Conservation (phyloP, 1,140 invertebrate species). For the Drosophila parvula region DNA sequence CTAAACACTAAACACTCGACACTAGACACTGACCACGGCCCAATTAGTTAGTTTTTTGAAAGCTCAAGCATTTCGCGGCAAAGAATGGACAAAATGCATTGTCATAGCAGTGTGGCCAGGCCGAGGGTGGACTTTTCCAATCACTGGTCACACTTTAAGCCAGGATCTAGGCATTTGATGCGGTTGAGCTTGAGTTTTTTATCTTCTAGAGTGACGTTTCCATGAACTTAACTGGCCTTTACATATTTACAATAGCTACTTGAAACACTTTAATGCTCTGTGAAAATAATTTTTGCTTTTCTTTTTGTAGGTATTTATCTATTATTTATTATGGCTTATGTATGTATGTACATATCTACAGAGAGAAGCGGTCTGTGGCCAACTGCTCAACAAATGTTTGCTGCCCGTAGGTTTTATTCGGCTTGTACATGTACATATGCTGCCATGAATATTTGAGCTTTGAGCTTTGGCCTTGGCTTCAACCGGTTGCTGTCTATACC, state of each 20-base stretch:
- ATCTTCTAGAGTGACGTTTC: neutral
- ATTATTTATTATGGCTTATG: constrained; percentile 8
- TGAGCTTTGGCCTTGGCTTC: constrained; percentile 49
- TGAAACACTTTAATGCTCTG: neutral
- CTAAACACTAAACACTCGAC: constrained; percentile 19
- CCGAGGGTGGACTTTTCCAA: neutral
- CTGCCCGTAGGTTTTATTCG: constrained; percentile 27
- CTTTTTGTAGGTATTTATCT: neutral
- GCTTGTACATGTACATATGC: constrained; percentile 27
- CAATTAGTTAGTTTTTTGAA: constrained; percentile 24
- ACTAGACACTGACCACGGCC: constrained; percentile 31
- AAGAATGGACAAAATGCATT: constrained; percentile 1
- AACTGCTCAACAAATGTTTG: constrained; percentile 29
- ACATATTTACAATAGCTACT: neutral
- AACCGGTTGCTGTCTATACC: constrained; percentile 26
- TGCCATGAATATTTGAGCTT: constrained; percentile 42
- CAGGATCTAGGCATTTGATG: neutral
- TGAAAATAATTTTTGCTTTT: neutral
- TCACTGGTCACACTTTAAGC: constrained; percentile 8
- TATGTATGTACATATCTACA: constrained; percentile 23
- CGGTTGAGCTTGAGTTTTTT: neutral
- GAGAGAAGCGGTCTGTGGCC: constrained; percentile 16
- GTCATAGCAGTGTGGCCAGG: constrained; percentile 14
- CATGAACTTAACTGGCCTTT: neutral
- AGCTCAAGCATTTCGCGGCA: constrained; percentile 25